These are phyloP conservation scores for Drosophila melanogaster DNA, from an alignment of 1,140 invertebrate genomes.

Conservation along the genomic window DNA sequence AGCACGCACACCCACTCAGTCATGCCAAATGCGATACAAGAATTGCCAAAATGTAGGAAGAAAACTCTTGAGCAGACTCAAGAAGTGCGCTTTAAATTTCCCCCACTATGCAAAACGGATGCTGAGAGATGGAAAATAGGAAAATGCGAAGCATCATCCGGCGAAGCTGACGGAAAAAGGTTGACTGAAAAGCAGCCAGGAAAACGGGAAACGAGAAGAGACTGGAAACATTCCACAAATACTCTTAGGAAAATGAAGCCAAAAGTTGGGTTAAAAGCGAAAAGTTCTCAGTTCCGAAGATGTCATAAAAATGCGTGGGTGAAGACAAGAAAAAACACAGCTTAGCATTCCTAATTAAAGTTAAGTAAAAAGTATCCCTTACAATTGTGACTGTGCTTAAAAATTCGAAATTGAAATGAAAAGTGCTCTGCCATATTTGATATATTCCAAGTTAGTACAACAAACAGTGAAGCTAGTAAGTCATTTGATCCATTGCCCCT, in stretches of 20 bases:
- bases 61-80: constrained; percentile 32
- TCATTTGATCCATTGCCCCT: constrained; percentile 7
- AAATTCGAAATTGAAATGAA: background rate
- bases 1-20: constrained; percentile 6
- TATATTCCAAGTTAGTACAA: background rate
- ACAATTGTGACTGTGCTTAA: background rate
- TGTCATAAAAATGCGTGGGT: background rate
- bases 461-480: background rate
- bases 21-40: constrained; percentile 38
- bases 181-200: constrained; percentile 24
- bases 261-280: constrained; percentile 9
- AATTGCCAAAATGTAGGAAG: constrained; percentile 56
- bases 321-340: background rate
- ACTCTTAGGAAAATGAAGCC: constrained; percentile 33
- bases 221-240: constrained; percentile 8
- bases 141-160: constrained; percentile 35
- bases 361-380: background rate
- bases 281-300: constrained; percentile 12
- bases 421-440: background rate
- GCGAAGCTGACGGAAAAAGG: constrained; percentile 6
- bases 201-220: constrained; percentile 8
- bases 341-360: background rate
- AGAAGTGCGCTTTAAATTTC: constrained; percentile 47
- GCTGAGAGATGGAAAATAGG: constrained; percentile 23
- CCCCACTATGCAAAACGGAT: constrained; percentile 54